Base-by-base conservation (phyloP, 2,797 vertebrate genomes). In the Garrulus glandarius region DNA sequence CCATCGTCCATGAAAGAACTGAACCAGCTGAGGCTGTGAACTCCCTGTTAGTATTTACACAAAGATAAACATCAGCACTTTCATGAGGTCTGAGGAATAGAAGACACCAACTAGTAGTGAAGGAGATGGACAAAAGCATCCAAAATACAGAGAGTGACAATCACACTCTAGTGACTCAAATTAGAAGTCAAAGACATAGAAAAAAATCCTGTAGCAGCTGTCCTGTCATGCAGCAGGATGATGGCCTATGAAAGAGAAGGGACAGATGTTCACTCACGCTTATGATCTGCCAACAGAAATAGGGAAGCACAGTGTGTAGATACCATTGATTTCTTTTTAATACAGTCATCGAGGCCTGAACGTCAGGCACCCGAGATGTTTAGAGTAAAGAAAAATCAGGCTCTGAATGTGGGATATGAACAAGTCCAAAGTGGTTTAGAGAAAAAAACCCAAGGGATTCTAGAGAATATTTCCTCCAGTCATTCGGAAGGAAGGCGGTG, bases 331-430 rank as follows among this genome's bases (percentile, higher is more conserved):
- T 95, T 81, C 13, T 80, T 75, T 79, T 68, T 77, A 83, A 80
- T 57, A 72, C 4, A 68, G 19, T 22, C 37, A 57, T 15, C 0
- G 0, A 36, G 49, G 15, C 24, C 53, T 83, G 49, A 18, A 44
- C 64, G 17, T 79, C 59, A 78, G n/a, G 15, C 16, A 78, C 9
- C 27, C 84, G n/a, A 87, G 14, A 64, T 17, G 8, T 32, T 26
- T 64, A 23, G 20, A 77, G 65, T 55, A 6, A 34, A 64, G 43
- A 79, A 50, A 39, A 13, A 1, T 46, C 43, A 84, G 30, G 34
- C 4, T 77, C 37, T 92, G 24, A 27, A 43, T 17, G 11, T 19
- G 11, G 27, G 10, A 70, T 70, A 30, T 21, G 41, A 95, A 53
- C 7, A 39, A 70, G 52, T 30, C 26, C 59, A 70, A 52, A 87